phyloP scores from a whole-genome alignment of 2,888 invertebrate species.

The Limenitis camilla region DNA sequence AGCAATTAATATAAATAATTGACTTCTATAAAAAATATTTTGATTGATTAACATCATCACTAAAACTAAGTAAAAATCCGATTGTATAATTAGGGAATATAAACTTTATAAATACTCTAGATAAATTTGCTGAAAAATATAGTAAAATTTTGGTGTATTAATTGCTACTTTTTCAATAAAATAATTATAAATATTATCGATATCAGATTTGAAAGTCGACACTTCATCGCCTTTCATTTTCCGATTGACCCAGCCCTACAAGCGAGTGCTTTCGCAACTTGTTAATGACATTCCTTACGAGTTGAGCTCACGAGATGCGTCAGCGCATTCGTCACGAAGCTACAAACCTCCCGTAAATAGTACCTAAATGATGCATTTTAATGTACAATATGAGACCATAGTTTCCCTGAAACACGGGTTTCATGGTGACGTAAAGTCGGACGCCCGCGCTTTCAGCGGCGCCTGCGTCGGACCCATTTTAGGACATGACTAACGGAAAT shows the following conservation, averaged over 20 bases:
- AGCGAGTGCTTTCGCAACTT: slow-evolving; percentile 50
- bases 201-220: too few species aligned
- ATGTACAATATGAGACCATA: slow-evolving; percentile 43
- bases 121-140: too few species aligned
- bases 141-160: too few species aligned
- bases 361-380: slow-evolving; percentile 38
- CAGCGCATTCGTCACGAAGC: slow-evolving; percentile 55
- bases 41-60: too few species aligned
- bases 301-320: slow-evolving; percentile 55
- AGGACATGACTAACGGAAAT: slow-evolving; percentile 82
- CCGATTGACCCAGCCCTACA: slow-evolving; percentile 34
- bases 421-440: slow-evolving; percentile 68
- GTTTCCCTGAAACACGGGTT: slow-evolving; percentile 72
- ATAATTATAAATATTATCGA: too few species aligned
- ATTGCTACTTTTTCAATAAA: too few species aligned
- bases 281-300: slow-evolving; percentile 64
- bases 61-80: too few species aligned
- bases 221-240: not conserved
- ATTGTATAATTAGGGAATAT: too few species aligned
- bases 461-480: slow-evolving; percentile 80
- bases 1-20: not conserved
- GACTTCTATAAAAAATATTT: too few species aligned
- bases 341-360: slow-evolving; percentile 41
- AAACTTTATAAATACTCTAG: too few species aligned
- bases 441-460: slow-evolving; percentile 74